phyloP scores from a whole-genome alignment of 2,888 invertebrate species.

The Furcula furcula region DNA sequence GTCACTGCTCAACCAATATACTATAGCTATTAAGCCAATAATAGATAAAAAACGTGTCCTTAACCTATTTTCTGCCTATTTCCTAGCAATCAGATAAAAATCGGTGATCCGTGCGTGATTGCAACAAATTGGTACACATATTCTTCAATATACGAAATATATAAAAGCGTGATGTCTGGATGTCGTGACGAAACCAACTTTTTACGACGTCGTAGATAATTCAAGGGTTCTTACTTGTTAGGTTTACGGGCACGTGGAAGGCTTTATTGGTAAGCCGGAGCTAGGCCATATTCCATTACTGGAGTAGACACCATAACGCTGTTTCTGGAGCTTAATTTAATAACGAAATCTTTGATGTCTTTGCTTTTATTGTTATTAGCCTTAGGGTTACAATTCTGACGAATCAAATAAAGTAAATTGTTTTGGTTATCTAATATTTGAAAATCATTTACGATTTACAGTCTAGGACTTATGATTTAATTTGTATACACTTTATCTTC shows the following conservation, averaged over 20 bases:
- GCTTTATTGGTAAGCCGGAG: constrained; percentile 36
- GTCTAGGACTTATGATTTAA: too few relatives aligned
- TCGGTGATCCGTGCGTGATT: neutral
- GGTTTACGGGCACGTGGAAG: constrained; percentile 30
- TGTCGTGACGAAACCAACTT: constrained; percentile 33
- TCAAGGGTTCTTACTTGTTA: constrained; percentile 32
- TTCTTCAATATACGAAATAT: neutral
- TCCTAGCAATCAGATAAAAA: too few relatives aligned
- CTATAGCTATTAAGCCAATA: too few relatives aligned
- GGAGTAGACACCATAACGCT: constrained; percentile 27
- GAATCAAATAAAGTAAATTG: too few relatives aligned
- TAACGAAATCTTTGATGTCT: constrained; percentile 2
- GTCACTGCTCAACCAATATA: too few relatives aligned
- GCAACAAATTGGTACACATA: neutral
- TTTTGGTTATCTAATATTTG: too few relatives aligned
- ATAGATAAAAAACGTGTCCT: too few relatives aligned
- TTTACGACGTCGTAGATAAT: constrained; percentile 39
- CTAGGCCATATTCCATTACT: constrained; percentile 32
- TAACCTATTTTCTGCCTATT: too few relatives aligned
- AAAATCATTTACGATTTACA: too few relatives aligned
- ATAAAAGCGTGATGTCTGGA: constrained; percentile 4
- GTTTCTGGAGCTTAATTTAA: constrained; percentile 10
- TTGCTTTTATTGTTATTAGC: too few relatives aligned
- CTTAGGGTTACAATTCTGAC: too few relatives aligned
- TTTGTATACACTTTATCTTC: too few relatives aligned